phyloP scores from a whole-genome alignment of 1,140 invertebrate genomes.

The Pomacea maculata region DNA sequence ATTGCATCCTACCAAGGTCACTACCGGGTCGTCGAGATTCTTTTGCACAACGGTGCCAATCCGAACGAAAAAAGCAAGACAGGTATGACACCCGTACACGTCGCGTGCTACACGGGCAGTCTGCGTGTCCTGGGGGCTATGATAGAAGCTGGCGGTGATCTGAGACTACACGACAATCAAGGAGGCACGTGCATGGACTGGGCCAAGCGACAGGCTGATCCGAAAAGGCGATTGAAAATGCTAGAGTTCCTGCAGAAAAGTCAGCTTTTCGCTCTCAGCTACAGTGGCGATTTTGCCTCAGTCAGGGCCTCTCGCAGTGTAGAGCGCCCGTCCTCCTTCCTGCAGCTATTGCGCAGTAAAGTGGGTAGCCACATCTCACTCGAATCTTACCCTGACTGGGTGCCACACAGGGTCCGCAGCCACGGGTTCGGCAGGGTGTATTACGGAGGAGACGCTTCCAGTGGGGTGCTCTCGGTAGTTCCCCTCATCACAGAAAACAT shows the following conservation, averaged over 20 bases:
- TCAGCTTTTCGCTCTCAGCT: constrained; percentile 51
- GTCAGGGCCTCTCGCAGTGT: neutral
- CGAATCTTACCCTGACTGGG: neutral
- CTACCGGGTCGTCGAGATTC: constrained; percentile 52
- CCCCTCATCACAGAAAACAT: constrained; percentile 45
- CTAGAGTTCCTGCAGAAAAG: constrained; percentile 56
- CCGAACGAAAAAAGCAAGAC: constrained; percentile 60
- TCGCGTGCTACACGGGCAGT: constrained; percentile 62
- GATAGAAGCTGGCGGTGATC: constrained; percentile 65
- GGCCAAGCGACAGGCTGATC: constrained; percentile 51
- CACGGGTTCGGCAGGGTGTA: constrained; percentile 51
- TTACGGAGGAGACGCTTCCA: constrained; percentile 30
- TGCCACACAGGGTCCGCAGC: constrained; percentile 33
- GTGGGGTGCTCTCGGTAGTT: constrained; percentile 46
- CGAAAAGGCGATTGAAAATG: constrained; percentile 47
- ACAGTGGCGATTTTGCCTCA: constrained; percentile 37
- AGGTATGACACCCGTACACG: constrained; percentile 66
- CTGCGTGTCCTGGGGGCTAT: constrained; percentile 56
- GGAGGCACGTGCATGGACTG: constrained; percentile 55
- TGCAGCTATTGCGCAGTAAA: constrained; percentile 28
- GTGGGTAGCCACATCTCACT: constrained; percentile 19
- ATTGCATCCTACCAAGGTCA: constrained; percentile 61
- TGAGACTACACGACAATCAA: constrained; percentile 63
- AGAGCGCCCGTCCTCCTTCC: constrained; percentile 34
- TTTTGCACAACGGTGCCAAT: constrained; percentile 65